Base-by-base conservation (phyloP, 2,797 vertebrate species). In the Hoplostethus mediterraneus region DNA sequence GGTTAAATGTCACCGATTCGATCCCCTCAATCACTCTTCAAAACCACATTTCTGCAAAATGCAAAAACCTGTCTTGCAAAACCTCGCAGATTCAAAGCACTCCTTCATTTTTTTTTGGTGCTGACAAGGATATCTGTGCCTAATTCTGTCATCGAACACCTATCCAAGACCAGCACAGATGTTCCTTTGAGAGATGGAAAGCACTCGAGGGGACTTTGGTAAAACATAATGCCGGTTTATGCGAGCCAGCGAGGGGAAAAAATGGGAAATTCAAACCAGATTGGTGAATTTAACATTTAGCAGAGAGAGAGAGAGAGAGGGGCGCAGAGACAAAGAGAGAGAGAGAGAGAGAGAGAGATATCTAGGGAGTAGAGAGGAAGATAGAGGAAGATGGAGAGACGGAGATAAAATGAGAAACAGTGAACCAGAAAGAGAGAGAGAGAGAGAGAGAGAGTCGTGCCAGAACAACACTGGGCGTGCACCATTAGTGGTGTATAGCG, bases 251-350 rank as follows among this genome's bases (percentile, higher is more conserved):
- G 45, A 62, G 65, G 78, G 33, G 52, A 69, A 45, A 45, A 28
- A 61, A 80, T 52, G 63, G 86, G 73, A 90, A 88, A 92, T 83
- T 79, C 57, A 84, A 91, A 91, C 78, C 92, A 91, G 87, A 90
- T 65, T 85, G 69, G 62, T 17, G 14, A 68, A 74, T 71, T 66
- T 60, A 62, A 28, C 75, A 77, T 64, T 80, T 38, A 80, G 16
- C 51, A 36, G 61, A 59, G 33, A 36, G 52, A 54, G 52, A 36
- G 61, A 59, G 33, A 36, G 52, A 54, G 52, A 51, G 45, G 4
- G 53, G 6, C 36, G 13, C 31, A 74, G 44, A 28, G 28, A 30
- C 10, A 31, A 4, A 31, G 5, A 44, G 25, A 67, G 33, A 17
- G 45, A 31, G 5, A 44, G 25, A 67, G 33, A 17, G 45, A 21